Base-by-base conservation (phyloP, 2,113 vertebrate species). In the Xiphorhynchus elegans region DNA sequence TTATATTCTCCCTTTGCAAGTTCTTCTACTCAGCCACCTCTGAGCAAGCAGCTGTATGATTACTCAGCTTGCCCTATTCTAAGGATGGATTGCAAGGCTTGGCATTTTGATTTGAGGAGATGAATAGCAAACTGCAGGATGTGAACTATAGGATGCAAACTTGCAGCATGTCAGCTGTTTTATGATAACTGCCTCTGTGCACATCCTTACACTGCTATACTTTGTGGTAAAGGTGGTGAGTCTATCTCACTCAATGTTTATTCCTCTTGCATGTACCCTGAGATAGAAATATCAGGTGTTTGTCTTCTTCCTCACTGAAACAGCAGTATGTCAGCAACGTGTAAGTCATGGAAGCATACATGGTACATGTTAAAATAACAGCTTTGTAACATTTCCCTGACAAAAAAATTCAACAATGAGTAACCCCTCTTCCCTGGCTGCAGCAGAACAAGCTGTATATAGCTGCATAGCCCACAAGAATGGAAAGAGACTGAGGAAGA, bases 11-110 rank as follows among this genome's bases (percentile, higher is more conserved):
- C 63, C 59, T 31, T 9, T 59, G 78, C 35, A 72, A 85, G 40
- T 67, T 86, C 40, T 81, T 53, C 56, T 83, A 29, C 50, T 80
- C 70, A 76, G 84, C 91, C 87, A 52, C 82, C 87, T 74, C 85
- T 88, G 92, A 96, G 95, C 94, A 63, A 80, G 85, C 93, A 94
- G 92, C 95, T 95, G 90, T 66, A 46, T 53, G 90, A 89, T 94
- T 93, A 89, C 62, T 93, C 89, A 96, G 92, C 76, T 66, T 74
- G 63, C 72, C 39, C 52, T 39, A 9, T 89, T 93, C 84, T 80
- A 40, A 94, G 82, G 82, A 70, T 2, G 15, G 75, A 86, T 81
- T 73, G 78, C 78, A 90, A 87, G 68, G 20, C 62, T 84, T 59
- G 46, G 82, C 90, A 83, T 83, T 96, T 93, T 80, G 67, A 73